Evolutionary conservation across 1,140 invertebrate species (phyloP).

Genomic region (Drosophila neocordata): DNA sequence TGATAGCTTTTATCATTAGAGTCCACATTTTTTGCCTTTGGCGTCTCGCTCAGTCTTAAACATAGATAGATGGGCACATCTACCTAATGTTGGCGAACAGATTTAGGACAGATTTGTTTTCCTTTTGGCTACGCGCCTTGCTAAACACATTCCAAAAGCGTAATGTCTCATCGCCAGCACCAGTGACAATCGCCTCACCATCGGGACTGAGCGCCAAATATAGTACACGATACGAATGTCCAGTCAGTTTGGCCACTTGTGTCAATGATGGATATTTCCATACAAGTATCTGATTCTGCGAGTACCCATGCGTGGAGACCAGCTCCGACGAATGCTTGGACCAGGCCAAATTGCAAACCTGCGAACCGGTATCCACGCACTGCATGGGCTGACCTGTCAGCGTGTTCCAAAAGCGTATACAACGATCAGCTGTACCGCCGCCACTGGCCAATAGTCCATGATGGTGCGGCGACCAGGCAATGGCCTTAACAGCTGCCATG

Average conservation of each 20-base stretch:
- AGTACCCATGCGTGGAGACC: conserved; percentile 99
- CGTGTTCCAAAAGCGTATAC: conserved; percentile 99
- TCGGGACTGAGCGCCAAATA: conserved; percentile 99
- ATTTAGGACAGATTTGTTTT: conserved; percentile 98
- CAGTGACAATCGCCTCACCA: conserved; percentile 99
- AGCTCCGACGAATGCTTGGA: conserved; percentile 99
- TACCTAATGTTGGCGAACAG: conserved; percentile 89
- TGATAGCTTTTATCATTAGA: conserved; percentile 22
- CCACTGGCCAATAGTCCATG: conserved; percentile 98
- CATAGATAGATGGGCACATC: conserved; percentile 24
- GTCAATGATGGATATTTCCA: conserved; percentile 99
- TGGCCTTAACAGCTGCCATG: conserved; percentile 98
- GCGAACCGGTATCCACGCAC: conserved; percentile 99
- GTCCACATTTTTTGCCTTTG: conserved; percentile 55
- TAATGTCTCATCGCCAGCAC: conserved; percentile 99
- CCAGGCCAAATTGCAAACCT: conserved; percentile 99
- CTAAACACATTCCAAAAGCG: conserved; percentile 99
- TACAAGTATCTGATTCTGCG: conserved; percentile 99
- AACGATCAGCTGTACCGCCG: conserved; percentile 99
- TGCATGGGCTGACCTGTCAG: conserved; percentile 99
- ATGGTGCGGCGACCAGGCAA: conserved; percentile 99
- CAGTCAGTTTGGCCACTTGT: conserved; percentile 97
- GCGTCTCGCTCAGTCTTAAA: conserved; percentile 68
- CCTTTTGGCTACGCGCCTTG: conserved; percentile 97
- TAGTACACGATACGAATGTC: conserved; percentile 98